Base-by-base conservation (phyloP, 2,888 invertebrate genomes). In the Philereme vetulata region DNA sequence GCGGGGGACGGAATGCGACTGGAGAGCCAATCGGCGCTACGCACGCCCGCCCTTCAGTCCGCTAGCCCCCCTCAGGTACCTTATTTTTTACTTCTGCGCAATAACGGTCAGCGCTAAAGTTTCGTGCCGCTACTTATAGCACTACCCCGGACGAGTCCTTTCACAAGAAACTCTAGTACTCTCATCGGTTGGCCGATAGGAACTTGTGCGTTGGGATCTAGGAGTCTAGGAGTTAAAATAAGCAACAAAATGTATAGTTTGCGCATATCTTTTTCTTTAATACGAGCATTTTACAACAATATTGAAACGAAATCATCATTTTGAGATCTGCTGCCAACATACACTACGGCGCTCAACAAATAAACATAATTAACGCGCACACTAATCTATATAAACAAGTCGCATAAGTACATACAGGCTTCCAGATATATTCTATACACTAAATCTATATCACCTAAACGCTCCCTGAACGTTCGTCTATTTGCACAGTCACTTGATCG, bases 211-310 rank as follows among this genome's bases (percentile, higher is more conserved):
- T 36, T 5, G 5, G 7, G 35, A 36, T 36, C 35, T 36, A 7
- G 4, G 40, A 9, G 40, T 5, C 5, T 9, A 40, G 55, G 52
- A 38, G 40, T 9, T 6, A 21, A 34, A 70, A 51, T 55, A 71
- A 75, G 57, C 78, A 77, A 77, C 71, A 78, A 73, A 71, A 71
- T 1, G 74, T 72, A 81, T 86, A 79, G 77, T 78, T 88, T 88
- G 91, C 91, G 90, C 90, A 91, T 91, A 91, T 91, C 78, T 86
- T 90, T 70, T 86, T 90, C 85, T 89, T 92, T 92, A 92, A 92
- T 92, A 92, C 90, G 91, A 90, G 90, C 92, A 91, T 90, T 90
- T 90, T 92, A 92, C 92, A 92, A 92, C 92, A 92, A 91, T 89
- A 90, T 88, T 90, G 90, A 91, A 90, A 90, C 89, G 87, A 90